These are phyloP conservation scores for Aporrectodea caliginosa DNA, from an alignment of 1,140 invertebrate genomes.

Conservation along the genomic window DNA sequence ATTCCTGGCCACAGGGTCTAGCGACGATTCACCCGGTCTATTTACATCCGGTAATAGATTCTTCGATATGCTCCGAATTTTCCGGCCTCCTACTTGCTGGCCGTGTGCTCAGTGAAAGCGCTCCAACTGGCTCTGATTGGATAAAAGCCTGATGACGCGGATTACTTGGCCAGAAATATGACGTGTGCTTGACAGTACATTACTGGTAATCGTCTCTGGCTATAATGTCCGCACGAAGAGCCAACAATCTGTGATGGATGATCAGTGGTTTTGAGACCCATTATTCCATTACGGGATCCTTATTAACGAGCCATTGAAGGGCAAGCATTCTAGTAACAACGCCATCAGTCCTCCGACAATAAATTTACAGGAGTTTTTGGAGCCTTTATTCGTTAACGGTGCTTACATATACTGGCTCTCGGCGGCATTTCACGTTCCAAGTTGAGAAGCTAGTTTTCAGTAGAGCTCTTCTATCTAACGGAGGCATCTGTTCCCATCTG, in stretches of 20 bases:
- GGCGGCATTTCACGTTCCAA: no score
- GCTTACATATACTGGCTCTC: no score
- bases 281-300: neutral
- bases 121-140: neutral
- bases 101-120: neutral
- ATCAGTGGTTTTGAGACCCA: neutral
- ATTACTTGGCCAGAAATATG: neutral
- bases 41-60: neutral
- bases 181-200: neutral
- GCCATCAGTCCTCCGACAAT: no score
- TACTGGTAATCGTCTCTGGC: neutral
- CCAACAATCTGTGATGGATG: neutral
- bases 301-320: neutral
- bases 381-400: no score
- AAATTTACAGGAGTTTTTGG: no score
- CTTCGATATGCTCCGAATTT: neutral
- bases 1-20: neutral
- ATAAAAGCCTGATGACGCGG: neutral
- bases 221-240: neutral
- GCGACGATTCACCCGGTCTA: neutral
- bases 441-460: no score
- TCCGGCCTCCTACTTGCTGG: neutral
- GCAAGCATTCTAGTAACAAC: no score
- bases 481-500: no score
- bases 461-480: no score